Base-by-base conservation (phyloP, 2,797 vertebrate species). In the Mormyrus proboscirostris region DNA sequence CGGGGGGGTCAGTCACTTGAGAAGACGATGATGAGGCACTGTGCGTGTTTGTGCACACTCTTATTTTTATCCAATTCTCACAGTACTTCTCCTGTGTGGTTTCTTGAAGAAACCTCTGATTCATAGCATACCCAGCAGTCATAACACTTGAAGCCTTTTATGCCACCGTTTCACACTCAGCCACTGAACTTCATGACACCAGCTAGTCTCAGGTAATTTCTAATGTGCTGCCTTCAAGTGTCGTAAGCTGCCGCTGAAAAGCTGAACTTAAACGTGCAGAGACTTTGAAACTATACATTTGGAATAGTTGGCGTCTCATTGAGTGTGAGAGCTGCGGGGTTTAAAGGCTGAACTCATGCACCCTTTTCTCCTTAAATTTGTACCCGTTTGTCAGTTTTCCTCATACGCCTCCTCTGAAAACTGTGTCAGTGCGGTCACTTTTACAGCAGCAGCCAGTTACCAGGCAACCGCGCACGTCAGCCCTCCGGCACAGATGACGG, bases 381-480 rank as follows among this genome's bases (percentile, higher is more conserved):
- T 8, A 14, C 79, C 38, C 16, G 41, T 22, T 47, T 22, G 79
- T 84, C 79, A 84, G 79, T 84, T 84, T 49, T 49, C 79, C 41
- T 84, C 44, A 1, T 7, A 41, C 14, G 76, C 38, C 38, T 47
- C 16, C 38, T 47, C 79, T 44, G 41, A 49, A 84, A 50, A 29
- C 82, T 49, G 82, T 84, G 82, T 84, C 82, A 22, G 44, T 25
- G 49, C n/a, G n/a, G 44, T 84, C n/a, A n/a, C 44, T 50, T 84
- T 51, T 84, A 51, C 82, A 84, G 44, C 82, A 50, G 47, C 82
- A 84, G 82, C 12, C 9, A 7, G 82, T 84, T 51, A 51, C 82
- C 82, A 84, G 82, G 82, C 82, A 84, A 84, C 82, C 3, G n/a
- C 22, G n/a, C 16, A 84, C 47, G 82, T 84, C 82, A 84, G 82